Evolutionary conservation across 2,113 vertebrate genomes (phyloP).

Genomic region (Anoura caudifer): DNA sequence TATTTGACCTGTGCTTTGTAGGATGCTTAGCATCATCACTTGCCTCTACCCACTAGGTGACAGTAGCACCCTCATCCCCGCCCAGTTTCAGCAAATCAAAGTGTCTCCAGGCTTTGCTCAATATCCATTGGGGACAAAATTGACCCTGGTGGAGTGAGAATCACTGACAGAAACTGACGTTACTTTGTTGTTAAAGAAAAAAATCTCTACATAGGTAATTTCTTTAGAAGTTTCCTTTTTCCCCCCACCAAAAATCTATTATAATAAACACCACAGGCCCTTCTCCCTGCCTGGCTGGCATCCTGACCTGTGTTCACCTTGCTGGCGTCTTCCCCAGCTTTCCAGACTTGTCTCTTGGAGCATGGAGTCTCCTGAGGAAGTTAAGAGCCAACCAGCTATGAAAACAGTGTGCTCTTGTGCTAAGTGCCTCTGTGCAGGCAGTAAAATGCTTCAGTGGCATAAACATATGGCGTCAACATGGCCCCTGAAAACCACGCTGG

Average conservation of each 20-base stretch:
- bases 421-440: constrained; percentile 50
- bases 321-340: background rate
- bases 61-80: background rate
- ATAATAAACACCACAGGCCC: background rate
- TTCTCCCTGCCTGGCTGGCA: background rate
- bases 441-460: constrained; percentile 34
- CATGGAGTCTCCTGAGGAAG: background rate
- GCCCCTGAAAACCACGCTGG: constrained; percentile 46
- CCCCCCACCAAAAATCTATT: background rate
- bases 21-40: background rate
- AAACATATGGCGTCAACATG: constrained; percentile 53
- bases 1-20: background rate
- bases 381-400: constrained; percentile 47
- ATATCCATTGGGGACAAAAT: background rate
- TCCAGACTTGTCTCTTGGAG: background rate
- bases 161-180: background rate
- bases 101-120: background rate
- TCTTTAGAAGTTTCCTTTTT: background rate
- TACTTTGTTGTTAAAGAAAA: background rate
- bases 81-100: background rate
- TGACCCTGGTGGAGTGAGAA: background rate
- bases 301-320: constrained; percentile 11
- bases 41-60: background rate
- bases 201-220: background rate
- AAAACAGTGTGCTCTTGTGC: constrained; percentile 20